phyloP scores from a whole-genome alignment of 2,113 vertebrate genomes.

The Copsychus sechellarum region DNA sequence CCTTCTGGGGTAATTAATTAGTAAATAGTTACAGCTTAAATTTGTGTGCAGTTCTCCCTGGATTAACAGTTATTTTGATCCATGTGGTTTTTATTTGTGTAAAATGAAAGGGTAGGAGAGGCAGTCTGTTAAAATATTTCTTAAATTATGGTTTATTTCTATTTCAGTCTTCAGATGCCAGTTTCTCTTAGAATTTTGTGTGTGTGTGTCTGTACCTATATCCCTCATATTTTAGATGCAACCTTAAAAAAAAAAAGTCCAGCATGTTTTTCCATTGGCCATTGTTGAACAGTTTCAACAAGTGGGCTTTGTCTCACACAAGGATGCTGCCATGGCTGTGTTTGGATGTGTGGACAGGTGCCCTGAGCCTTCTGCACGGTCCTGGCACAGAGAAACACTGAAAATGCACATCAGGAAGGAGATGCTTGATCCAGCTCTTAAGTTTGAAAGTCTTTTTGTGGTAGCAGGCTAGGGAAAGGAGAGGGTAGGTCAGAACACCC shows the following conservation, averaged over 20 bases:
- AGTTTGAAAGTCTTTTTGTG: neutral
- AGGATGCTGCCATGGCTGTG: rapidly evolving
- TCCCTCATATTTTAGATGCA: neutral
- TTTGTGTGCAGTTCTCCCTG: neutral
- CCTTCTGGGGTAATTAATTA: neutral
- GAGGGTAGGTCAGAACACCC: conserved; percentile 48
- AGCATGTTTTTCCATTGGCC: rapidly evolving
- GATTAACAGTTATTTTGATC: neutral
- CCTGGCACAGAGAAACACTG: neutral
- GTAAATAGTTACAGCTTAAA: neutral
- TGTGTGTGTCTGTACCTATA: rapidly evolving
- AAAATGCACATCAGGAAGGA: neutral
- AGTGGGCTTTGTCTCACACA: neutral
- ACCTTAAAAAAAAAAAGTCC: neutral
- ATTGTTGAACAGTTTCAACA: neutral
- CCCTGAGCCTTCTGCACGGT: neutral
- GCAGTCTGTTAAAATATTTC: neutral
- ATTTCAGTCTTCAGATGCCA: neutral
- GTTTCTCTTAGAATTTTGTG: neutral
- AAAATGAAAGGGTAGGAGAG: neutral
- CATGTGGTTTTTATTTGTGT: neutral
- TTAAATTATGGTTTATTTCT: neutral
- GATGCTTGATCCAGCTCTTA: neutral
- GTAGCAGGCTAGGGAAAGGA: neutral
- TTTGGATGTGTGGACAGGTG: neutral